These are phyloP conservation scores for Platygyra sinensis DNA, from an alignment of 64 coral and sea anemone genomes.

Conservation along the genomic window DNA sequence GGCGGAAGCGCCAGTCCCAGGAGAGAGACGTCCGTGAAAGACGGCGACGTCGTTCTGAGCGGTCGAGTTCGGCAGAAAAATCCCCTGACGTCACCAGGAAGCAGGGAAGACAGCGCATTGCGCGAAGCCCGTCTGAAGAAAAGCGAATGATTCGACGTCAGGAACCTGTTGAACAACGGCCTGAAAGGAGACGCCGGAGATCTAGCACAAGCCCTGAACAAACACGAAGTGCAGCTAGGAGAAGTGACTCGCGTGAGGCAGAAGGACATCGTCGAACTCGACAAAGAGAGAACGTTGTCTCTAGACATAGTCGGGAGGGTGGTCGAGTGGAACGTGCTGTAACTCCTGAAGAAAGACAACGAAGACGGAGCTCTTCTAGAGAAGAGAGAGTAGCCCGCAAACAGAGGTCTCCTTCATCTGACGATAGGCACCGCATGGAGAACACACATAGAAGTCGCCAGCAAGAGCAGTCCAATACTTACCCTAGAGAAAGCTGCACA, in stretches of 20 bases:
- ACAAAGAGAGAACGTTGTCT: not conserved
- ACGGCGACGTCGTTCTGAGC: not conserved
- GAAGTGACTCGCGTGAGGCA: conserved; percentile 13
- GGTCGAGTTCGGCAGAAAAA: conserved; percentile 27
- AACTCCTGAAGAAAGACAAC: not conserved
- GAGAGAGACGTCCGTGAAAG: not conserved
- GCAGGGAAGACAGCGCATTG: not conserved
- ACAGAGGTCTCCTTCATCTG: not conserved
- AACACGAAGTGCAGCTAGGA: not conserved
- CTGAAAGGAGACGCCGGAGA: not conserved
- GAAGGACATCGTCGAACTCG: not conserved
- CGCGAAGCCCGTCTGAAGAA: conserved; percentile 18
- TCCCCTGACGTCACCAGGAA: not conserved
- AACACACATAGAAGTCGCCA: not conserved
- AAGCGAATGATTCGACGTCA: not conserved
- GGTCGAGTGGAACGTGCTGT: not conserved
- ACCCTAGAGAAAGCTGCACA: not conserved
- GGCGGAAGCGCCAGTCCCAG: not conserved
- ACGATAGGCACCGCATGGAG: not conserved
- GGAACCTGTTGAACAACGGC: not conserved
- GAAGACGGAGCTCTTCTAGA: conserved; percentile 22
- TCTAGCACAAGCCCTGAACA: conserved; percentile 19
- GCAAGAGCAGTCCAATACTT: not conserved
- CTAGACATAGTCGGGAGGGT: not conserved
- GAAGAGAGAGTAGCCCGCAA: not conserved